Conservation (phyloP, 2,113 vertebrate genomes). For the Conger conger region DNA sequence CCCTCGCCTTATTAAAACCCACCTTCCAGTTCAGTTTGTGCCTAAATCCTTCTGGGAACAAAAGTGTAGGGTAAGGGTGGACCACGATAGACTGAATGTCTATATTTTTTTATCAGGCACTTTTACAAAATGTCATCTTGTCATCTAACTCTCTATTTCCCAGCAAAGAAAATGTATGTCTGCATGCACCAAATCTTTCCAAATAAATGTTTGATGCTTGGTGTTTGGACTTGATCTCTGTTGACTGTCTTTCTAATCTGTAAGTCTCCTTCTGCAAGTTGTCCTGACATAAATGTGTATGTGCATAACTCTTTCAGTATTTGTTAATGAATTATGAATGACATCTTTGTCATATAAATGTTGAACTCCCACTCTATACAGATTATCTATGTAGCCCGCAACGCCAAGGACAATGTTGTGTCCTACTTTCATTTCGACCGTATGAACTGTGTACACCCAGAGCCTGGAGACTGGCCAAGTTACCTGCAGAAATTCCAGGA, state of each 20-base stretch:
- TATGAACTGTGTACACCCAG: constrained; percentile 72
- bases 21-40: constrained; percentile 72
- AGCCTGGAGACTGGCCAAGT: constrained; percentile 74
- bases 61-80: constrained; percentile 69
- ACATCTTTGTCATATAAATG: not conserved
- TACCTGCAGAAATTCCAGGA: constrained; percentile 70
- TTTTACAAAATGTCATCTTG: too few species aligned
- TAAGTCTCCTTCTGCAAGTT: not conserved
- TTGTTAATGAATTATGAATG: not conserved
- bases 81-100: not conserved
- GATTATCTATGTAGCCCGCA: constrained; percentile 81
- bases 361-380: constrained; percentile 38
- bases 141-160: not conserved
- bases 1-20: constrained; percentile 76
- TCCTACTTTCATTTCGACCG: constrained; percentile 82
- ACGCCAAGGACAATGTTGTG: constrained; percentile 80
- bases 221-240: not conserved
- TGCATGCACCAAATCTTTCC: too few species aligned
- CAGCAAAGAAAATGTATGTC: too few species aligned
- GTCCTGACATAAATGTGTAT: not conserved
- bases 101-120: too few species aligned
- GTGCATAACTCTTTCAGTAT: not conserved
- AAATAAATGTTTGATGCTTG: too few species aligned
- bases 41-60: constrained; percentile 77
- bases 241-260: not conserved